Evolutionary conservation across 2,888 invertebrate species (phyloP), one percentile per base, ranked within the genome.

Genomic region (Epiblema foenella): DNA sequence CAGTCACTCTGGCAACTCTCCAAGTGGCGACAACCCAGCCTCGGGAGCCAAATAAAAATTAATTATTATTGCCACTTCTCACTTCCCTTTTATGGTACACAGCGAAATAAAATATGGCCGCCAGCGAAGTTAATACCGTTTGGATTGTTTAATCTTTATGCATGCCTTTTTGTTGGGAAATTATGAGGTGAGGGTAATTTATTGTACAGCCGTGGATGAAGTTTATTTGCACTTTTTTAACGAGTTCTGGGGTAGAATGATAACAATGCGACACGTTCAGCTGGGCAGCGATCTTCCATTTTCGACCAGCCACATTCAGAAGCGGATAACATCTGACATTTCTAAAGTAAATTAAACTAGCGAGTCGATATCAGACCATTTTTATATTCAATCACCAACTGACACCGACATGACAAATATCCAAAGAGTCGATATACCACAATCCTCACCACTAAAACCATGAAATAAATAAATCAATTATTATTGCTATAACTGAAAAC

Each of bases 1-100:
- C 75, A 74, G 74, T 74, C 68, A 59, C 74, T 67, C 78, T 78
- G 78, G 78, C 77, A 75, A 72, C 75, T 73, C 73, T 77, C 78
- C 78, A 78, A 76, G 72, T 72, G 75, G 60, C 62, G 66, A 74
- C 73, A 71, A 66, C 66, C 64, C 60, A 62, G 69, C 64, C 56
- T 58, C 63, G 65, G 68, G 74, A 65, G 65, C 68, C 76, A 71
- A 78, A 78, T 77, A 77, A 77, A 78, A 77, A 76, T 77, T 76
- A 78, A 77, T 78, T 78, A 77, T 76, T 75, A 77, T 77, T 69
- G 72, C 74, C 69, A 65, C 69, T 70, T 70, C 73, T 72, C 74
- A 72, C 76, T 75, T 68, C 64, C 65, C 65, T 72, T 74, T 75
- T 74, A 73, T 74, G 73, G 74, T 73, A 64, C 62, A 69, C 59